A percentile compares a stretch with the other conserved stretches of the same genome.
These are phyloP conservation scores for Sebastes dallii DNA, from an alignment of 2,797 vertebrate species.

Conservation along the genomic window DNA sequence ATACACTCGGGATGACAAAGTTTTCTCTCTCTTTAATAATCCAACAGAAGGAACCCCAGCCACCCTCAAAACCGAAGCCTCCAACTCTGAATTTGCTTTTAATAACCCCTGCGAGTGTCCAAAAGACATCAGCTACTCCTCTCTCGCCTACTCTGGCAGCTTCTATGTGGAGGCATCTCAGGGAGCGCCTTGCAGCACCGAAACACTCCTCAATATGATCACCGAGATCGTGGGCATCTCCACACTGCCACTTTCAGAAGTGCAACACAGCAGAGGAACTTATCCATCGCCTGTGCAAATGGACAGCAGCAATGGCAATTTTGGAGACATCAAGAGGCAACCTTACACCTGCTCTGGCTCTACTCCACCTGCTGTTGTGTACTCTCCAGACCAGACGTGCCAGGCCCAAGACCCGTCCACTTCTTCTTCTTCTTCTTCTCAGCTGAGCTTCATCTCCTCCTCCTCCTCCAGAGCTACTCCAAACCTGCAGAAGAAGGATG, in stretches of 20 bases:
- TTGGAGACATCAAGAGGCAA: constrained; percentile 82
- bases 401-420: constrained; percentile 80
- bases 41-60: constrained; percentile 80
- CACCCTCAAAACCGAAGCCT: constrained; percentile 86
- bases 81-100: constrained; percentile 85
- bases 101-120: constrained; percentile 85
- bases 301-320: constrained; percentile 72
- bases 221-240: constrained; percentile 96
- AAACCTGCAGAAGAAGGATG: constrained; percentile 65
- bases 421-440: constrained; percentile 40
- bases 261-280: constrained; percentile 78
- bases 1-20: constrained; percentile 62
- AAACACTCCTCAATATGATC: constrained; percentile 97
- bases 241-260: constrained; percentile 87
- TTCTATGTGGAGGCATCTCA: constrained; percentile 96
- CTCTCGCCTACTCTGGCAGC: constrained; percentile 96
- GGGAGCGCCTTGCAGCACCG: constrained; percentile 93
- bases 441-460: constrained; percentile 72
- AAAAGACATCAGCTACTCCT: constrained; percentile 82
- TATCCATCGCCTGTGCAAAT: constrained; percentile 77
- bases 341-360: constrained; percentile 82
- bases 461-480: constrained; percentile 61
- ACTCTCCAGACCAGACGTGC: constrained; percentile 82
- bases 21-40: constrained; percentile 56
- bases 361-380: constrained; percentile 65